Percentiles rank a stretch among this genome's conserved stretches.
These are phyloP conservation scores for Drosophila lacertosa DNA, from an alignment of 1,140 invertebrate genomes.

Conservation along the genomic window DNA sequence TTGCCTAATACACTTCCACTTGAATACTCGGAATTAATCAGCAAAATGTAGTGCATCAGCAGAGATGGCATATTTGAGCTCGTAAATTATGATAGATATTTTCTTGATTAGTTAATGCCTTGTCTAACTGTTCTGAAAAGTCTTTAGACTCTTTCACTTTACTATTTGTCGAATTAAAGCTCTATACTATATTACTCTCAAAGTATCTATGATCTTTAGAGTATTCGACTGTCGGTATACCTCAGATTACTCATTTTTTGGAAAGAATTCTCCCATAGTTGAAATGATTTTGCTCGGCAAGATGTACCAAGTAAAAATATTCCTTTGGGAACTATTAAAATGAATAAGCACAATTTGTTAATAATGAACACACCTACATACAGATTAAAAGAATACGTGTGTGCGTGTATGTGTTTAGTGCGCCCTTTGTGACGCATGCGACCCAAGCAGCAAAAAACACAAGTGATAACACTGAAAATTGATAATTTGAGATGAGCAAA, in stretches of 20 bases:
- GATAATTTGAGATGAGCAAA: slow-evolving; percentile 1
- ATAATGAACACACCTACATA: slow-evolving; percentile 15
- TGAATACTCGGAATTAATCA: background rate
- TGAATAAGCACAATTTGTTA: slow-evolving; percentile 29
- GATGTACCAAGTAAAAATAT: background rate
- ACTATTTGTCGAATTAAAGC: no score
- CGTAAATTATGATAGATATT: no score
- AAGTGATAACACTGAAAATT: slow-evolving; percentile 29
- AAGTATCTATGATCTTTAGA: no score
- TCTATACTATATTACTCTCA: no score
- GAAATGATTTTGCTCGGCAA: background rate
- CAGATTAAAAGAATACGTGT: background rate
- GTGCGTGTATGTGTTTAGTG: slow-evolving; percentile 10
- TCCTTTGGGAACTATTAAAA: slow-evolving; percentile 26
- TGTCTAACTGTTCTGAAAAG: no score
- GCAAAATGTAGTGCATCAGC: background rate
- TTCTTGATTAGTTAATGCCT: no score
- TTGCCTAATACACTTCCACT: slow-evolving; percentile 9
- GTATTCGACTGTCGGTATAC: background rate
- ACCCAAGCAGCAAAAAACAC: slow-evolving; percentile 8
- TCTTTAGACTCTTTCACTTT: no score
- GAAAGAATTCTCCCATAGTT: background rate
- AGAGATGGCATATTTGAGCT: background rate
- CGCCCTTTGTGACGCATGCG: slow-evolving; percentile 28
- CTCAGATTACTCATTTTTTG: no score